Conservation (phyloP, 2,888 invertebrate genomes). For the Galerucella nymphaeae region DNA sequence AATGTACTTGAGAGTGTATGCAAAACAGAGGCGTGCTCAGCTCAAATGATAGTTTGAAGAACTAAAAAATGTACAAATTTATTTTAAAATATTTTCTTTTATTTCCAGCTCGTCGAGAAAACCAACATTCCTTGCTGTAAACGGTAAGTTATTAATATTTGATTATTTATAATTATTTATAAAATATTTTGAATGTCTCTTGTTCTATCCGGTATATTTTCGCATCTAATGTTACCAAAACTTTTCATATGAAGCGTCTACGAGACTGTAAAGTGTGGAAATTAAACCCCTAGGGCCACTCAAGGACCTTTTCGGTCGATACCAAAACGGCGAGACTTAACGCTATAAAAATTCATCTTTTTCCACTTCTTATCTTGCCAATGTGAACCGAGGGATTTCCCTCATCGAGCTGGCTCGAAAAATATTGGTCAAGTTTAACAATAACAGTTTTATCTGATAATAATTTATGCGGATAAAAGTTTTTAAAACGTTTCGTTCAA, state of each 20-base stretch:
- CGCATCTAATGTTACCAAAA: neutral
- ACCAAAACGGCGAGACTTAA: conserved; percentile 4
- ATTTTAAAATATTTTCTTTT: too few relatives aligned
- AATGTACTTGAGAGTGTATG: neutral
- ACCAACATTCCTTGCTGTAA: too few relatives aligned
- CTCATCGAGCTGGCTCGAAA: neutral
- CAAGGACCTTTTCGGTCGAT: conserved; percentile 14
- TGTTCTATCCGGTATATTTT: neutral
- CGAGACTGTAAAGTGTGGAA: neutral
- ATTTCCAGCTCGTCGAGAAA: too few relatives aligned
- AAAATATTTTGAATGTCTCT: neutral
- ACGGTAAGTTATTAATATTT: too few relatives aligned
- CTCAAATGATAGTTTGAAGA: neutral
- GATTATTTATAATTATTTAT: too few relatives aligned
- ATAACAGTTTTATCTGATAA: conserved; percentile 2
- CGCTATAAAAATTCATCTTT: conserved; percentile 27
- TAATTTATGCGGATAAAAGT: conserved; percentile 9
- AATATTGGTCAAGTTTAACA: conserved; percentile 16
- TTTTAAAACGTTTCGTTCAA: neutral
- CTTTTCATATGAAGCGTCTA: neutral
- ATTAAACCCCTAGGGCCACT: conserved; percentile 1
- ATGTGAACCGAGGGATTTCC: neutral
- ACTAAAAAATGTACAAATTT: too few relatives aligned
- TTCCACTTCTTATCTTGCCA: neutral
- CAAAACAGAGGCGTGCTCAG: neutral